Conservation (phyloP, 2,113 vertebrate species). For the Neodontobutis hainanensis region DNA sequence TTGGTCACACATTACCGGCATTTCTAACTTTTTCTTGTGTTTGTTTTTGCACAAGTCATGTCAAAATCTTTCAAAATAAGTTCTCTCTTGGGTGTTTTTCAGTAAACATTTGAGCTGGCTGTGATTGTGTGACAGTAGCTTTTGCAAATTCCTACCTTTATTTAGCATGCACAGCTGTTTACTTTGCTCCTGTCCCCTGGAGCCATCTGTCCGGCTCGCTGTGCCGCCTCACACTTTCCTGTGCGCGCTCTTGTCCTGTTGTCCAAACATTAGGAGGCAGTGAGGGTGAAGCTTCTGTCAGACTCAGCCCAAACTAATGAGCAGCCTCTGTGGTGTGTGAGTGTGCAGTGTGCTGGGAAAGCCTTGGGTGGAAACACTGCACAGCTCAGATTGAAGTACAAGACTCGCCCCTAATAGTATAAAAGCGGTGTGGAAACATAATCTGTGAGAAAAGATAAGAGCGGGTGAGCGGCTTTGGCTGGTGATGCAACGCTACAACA, state of each 20-base stretch:
- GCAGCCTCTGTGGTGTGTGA: slow-evolving; percentile 40
- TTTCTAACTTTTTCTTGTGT: neutral
- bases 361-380: slow-evolving; percentile 52
- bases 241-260: slow-evolving; percentile 36
- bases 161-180: slow-evolving; percentile 54
- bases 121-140: neutral
- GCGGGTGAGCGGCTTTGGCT: slow-evolving; percentile 24
- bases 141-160: slow-evolving; percentile 24
- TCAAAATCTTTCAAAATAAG: neutral
- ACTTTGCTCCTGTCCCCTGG: slow-evolving; percentile 45
- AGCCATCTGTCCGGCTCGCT: slow-evolving; percentile 58
- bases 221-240: slow-evolving; percentile 20
- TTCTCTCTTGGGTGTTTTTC: neutral
- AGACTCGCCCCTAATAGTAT: slow-evolving; percentile 48
- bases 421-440: slow-evolving; percentile 45
- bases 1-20: too few species aligned
- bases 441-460: slow-evolving; percentile 54
- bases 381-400: slow-evolving; percentile 46
- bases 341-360: slow-evolving; percentile 32
- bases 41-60: neutral
- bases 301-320: slow-evolving; percentile 55
- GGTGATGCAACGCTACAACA: slow-evolving; percentile 37
- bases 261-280: slow-evolving; percentile 58
- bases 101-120: neutral
- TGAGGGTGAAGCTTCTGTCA: slow-evolving; percentile 63